Base-by-base conservation (phyloP, 2,888 invertebrate genomes). In the Tetrapedia diversipes region DNA sequence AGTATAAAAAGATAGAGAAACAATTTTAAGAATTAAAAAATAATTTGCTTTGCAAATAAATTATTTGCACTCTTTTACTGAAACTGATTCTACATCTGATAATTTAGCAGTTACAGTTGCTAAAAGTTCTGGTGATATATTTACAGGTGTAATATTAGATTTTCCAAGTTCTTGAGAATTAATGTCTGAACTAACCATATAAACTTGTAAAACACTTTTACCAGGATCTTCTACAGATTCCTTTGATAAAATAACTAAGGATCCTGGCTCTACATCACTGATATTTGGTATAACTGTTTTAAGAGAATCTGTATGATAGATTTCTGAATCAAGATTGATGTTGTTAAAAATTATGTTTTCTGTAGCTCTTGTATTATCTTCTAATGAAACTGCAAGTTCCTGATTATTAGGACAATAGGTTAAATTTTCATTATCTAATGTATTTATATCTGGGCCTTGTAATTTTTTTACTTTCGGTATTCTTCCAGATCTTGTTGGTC, bases 241-340 rank as follows among this genome's bases (percentile, higher is more conserved):
- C 88, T 90, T 89, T 68, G 93, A 82, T 84, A 94, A 67, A 89
- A 95, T 86, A 88, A 94, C 89, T 83, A 93, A 73, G 65, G 93
- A 93, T 43, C 93, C 94, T 1, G 93, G 93, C 78, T 92, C 92
- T 37, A 92, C 89, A 8, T 89, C 75, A 60, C 79, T 68, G 8
- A 89, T 86, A 49, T 89, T 89, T 3, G 89, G 79, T 65, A 90
- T 86, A 8, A 84, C 80, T 8, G 78, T 81, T 41, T 86, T 73
- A 51, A 90, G 77, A 34, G 82, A 81, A 8, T 84, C 79, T 14
- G 53, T 61, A 37, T 51, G 37, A 29, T 60, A 37, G 1, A 24
- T 66, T 70, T 63, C 68, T n/a, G 51, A 16, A 7, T 51, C 57
- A 49, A 1, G 19, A 10, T 59, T 53, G 37, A 22, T 49, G 24